Conservation (phyloP, 2,888 invertebrate species). For the Colostygia pectinataria region DNA sequence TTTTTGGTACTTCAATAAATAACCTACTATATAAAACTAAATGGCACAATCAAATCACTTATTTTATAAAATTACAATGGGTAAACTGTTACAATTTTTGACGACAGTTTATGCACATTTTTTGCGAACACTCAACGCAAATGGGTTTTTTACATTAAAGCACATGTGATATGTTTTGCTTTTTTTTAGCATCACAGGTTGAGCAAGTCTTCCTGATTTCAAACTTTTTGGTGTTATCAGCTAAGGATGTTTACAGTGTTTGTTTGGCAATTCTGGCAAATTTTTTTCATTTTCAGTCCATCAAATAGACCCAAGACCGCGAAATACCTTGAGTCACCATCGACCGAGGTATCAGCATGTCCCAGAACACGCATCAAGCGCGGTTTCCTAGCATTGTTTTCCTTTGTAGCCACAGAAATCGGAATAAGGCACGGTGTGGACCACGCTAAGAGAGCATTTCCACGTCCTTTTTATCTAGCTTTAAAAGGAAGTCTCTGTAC, state of each 20-base stretch:
- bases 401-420: no score
- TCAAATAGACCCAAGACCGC: no score
- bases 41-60: slow-evolving; percentile 18
- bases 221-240: slow-evolving; percentile 9
- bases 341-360: no score
- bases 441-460: no score
- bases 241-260: slow-evolving; percentile 7
- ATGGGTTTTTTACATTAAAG: slow-evolving; percentile 21
- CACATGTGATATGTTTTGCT: slow-evolving; percentile 21
- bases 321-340: no score
- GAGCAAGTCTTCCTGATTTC: slow-evolving; percentile 18
- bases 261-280: slow-evolving; percentile 18
- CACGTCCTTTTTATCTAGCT: no score
- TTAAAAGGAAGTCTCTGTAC: no score
- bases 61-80: slow-evolving; percentile 18
- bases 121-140: slow-evolving; percentile 20
- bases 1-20: slow-evolving; percentile 16
- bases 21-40: slow-evolving; percentile 16
- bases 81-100: neutral
- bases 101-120: slow-evolving; percentile 9
- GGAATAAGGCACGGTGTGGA: no score
- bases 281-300: slow-evolving; percentile 11
- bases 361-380: no score
- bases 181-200: slow-evolving; percentile 10
- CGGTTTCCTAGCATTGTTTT: no score